Base-by-base conservation (phyloP, 2,113 vertebrate genomes). In the Campylomormyrus numenius region DNA sequence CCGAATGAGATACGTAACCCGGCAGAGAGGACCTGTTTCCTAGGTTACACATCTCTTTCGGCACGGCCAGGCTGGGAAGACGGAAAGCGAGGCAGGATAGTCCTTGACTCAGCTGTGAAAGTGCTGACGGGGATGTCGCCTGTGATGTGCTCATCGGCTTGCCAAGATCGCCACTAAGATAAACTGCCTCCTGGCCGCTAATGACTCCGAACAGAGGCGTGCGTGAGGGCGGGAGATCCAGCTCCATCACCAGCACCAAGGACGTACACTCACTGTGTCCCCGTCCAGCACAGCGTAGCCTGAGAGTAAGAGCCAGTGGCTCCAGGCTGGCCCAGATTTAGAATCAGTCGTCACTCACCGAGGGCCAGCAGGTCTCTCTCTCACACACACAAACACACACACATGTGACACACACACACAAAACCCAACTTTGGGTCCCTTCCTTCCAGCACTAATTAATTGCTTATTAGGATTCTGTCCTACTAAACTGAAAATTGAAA, bases 201-300 rank as follows among this genome's bases (percentile, higher is more conserved):
- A 93, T 93, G 92, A 93, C 89, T 92, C 91, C 88, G 89, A 92
- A 88, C 90, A 93, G 91, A 92, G 92, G 89, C 89, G 90, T 89
- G 89, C 88, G 86, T 85, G 90, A 90, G 92, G 92, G 92, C 35
- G 15, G 88, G 92, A 89, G 92, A 93, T 92, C 92, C 91, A 92
- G 91, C 92, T 94, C 92, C 91, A 93, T 94, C 92, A 94, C 91
- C 50, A 90, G 84, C 66, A 56, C 90, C 92, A 94, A 94, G 93
- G 93, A 93, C 92, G 92, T 39, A 24, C 62, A 52, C 74, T 8
- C 58, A 2, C 88, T 45, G 77, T 9, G 48, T 58, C 90, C 83
- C 62, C 91, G 2, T 58, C 53, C 88, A 85, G 77, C 58, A 86
- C 87, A 53, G 74, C 7, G 48, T 24, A 13, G 7, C 13, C 89